Evolutionary conservation across 2,797 vertebrate species (phyloP).

Genomic region (Champsocephalus esox): DNA sequence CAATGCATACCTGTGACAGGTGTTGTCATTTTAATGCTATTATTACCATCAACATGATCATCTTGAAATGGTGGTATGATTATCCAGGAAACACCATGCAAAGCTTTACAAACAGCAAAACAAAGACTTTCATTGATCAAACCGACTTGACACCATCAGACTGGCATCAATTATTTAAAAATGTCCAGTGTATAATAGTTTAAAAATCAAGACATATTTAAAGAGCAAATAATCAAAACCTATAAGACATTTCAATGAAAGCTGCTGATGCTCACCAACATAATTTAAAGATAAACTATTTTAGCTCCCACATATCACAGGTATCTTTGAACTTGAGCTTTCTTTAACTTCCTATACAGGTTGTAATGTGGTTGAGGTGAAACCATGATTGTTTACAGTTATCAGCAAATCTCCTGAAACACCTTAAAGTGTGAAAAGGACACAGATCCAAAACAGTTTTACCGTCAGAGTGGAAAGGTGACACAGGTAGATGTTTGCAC

Average conservation of each 20-base stretch:
- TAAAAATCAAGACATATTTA: neutral
- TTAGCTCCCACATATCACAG: neutral
- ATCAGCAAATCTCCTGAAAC: neutral
- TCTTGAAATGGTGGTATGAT: conserved; percentile 29
- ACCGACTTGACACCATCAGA: conserved; percentile 12
- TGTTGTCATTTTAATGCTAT: conserved; percentile 53
- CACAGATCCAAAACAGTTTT: neutral
- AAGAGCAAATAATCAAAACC: neutral
- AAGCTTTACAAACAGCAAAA: neutral
- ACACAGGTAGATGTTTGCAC: conserved; percentile 37
- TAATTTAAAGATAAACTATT: neutral
- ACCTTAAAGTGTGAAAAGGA: conserved; percentile 15
- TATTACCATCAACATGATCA: conserved; percentile 20
- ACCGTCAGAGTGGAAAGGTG: neutral
- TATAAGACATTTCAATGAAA: neutral
- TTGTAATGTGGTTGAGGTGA: conserved; percentile 2
- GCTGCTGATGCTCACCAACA: neutral
- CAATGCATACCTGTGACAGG: conserved; percentile 63
- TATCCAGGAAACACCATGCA: conserved; percentile 17
- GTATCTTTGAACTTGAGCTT: neutral
- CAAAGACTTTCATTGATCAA: conserved; percentile 14
- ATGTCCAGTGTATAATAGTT: neutral
- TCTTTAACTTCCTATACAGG: neutral
- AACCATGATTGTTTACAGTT: neutral
- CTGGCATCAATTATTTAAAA: neutral